Evolutionary conservation across 2,888 invertebrate genomes (phyloP).

Genomic region (Gerris lacustris): DNA sequence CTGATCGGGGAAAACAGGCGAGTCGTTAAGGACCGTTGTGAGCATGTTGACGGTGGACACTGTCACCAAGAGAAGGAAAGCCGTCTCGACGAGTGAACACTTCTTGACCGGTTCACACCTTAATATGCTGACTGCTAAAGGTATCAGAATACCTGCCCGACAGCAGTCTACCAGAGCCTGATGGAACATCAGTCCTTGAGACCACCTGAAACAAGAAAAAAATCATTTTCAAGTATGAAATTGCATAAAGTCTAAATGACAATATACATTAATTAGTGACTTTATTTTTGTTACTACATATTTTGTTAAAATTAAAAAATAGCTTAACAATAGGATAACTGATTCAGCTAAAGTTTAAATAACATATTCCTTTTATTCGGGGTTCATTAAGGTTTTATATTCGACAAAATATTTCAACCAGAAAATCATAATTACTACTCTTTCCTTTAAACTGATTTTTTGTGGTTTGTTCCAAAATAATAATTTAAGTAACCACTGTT

Average conservation of each 20-base stretch:
- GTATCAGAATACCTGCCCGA: constrained; percentile 63
- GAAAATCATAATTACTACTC: too few species aligned
- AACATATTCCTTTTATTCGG: too few species aligned
- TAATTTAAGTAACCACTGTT: too few species aligned
- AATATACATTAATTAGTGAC: too few species aligned
- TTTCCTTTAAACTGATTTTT: too few species aligned
- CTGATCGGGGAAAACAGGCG: constrained; percentile 71
- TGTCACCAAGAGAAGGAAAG: constrained; percentile 74
- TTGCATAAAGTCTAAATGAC: background rate
- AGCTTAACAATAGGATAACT: too few species aligned
- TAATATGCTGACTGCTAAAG: constrained; percentile 65
- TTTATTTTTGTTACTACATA: too few species aligned
- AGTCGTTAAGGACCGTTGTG: constrained; percentile 73
- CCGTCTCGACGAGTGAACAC: constrained; percentile 76
- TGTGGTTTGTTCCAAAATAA: too few species aligned
- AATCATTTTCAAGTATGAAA: background rate
- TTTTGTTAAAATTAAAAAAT: too few species aligned
- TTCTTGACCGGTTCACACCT: constrained; percentile 73
- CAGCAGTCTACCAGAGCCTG: constrained; percentile 75
- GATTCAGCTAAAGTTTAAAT: too few species aligned
- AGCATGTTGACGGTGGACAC: constrained; percentile 85
- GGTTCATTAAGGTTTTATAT: too few species aligned
- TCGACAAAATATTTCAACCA: too few species aligned
- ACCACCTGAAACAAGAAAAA: constrained; percentile 51
- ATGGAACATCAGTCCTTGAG: constrained; percentile 71